Evolutionary conservation across 2,797 vertebrate genomes (phyloP), one percentile per base, ranked within the genome.

Genomic region (Thalassophryne amazonica): DNA sequence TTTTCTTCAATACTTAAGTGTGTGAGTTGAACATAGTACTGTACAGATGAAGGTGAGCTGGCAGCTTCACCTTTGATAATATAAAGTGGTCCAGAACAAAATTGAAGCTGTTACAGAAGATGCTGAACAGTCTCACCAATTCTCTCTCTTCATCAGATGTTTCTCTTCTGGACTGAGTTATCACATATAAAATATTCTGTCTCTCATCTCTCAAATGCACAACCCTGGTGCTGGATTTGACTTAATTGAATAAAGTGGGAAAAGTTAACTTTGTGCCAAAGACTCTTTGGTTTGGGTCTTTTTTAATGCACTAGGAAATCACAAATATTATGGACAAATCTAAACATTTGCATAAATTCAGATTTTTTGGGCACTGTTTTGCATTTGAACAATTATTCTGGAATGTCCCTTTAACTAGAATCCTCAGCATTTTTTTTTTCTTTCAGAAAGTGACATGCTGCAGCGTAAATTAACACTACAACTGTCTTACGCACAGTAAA

Each of bases 191-290:
- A 23, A 55, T 37, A 13, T 64, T 64, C 59, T 80, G 43, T 79
- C 54, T 68, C 69, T 77, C 39, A 61, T 54, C 62, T 78, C 77
- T 81, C 70, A 55, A 73, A 84, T 64, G 75, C 80, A 86, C 83
- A 87, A 84, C 50, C 12, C 32, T 50, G 66, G 55, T 57, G 57
- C 48, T 77, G 67, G 62, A 56, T 73, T 60, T 76, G 41, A 38
- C 50, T 60, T 50, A 35, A 76, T 74, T 53, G 15, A 88, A 85
- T 87, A 86, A 85, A 84, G 56, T 71, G 43, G 71, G 60, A 64
- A 57, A 75, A 36, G 50, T 73, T 13, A 53, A 58, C 47, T 16
- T 31, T 37, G 37, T 77, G 65, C 42, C 33, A 57, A 7, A 40
- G 38, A 31, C 13, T 67, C 13, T 36, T 53, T 51, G 20, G 21